A percentile compares a stretch with the other conserved stretches of the same genome.
phyloP scores from a whole-genome alignment of 2,797 vertebrate species.

The Anguilla pacifica region DNA sequence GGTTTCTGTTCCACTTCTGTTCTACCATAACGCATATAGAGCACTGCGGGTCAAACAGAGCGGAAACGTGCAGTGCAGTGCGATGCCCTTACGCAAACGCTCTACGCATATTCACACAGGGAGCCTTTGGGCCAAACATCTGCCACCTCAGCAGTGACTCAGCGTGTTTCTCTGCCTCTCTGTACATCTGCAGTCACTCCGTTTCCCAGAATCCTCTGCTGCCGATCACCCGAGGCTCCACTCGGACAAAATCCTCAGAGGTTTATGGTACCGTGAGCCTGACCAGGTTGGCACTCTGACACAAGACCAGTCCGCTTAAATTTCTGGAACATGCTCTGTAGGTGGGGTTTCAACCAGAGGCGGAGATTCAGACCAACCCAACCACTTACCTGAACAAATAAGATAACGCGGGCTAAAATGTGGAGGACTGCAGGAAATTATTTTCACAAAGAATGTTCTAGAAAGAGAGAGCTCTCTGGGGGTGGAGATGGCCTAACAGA shows the following conservation, averaged over 20 bases:
- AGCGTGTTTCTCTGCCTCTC: background rate
- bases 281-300: background rate
- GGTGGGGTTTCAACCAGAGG: no score
- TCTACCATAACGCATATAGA: background rate
- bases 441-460: no score
- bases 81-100: background rate
- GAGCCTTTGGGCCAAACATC: background rate
- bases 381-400: no score
- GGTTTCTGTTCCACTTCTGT: background rate
- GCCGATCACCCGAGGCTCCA: background rate
- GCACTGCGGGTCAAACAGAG: background rate
- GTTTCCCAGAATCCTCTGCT: background rate
- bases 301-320: no score
- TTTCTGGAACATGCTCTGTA: no score
- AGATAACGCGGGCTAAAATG: no score
- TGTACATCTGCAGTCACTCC: background rate
- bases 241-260: background rate
- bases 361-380: no score
- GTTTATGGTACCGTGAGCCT: background rate
- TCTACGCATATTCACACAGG: background rate
- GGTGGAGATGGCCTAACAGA: no score
- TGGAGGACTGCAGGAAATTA: no score
- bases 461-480: no score
- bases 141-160: background rate
- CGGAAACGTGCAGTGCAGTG: background rate